A percentile compares a stretch with the other conserved stretches of the same genome.
Evolutionary conservation across 2,113 vertebrate genomes (phyloP).

Genomic region (Pollimyrus isidori): DNA sequence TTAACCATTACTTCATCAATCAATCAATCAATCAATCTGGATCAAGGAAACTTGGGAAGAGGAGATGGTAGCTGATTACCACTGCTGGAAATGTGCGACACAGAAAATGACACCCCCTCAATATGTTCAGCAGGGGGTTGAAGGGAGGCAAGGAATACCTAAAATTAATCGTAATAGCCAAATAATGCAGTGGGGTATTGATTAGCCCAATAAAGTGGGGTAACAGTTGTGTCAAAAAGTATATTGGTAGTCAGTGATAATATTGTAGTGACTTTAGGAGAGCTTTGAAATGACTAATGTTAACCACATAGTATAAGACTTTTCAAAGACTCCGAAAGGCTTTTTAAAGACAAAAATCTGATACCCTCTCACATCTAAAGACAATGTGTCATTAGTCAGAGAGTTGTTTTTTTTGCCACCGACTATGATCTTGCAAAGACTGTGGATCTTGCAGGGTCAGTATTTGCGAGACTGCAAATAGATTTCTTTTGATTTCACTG

Average conservation of each 20-base stretch:
- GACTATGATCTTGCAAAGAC: background rate
- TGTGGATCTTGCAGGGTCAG: background rate
- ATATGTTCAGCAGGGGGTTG: too few species aligned
- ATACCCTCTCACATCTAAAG: background rate
- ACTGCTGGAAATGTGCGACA: too few species aligned
- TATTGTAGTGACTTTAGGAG: background rate
- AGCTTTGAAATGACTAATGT: background rate
- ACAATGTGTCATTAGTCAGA: background rate
- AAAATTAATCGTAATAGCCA: background rate
- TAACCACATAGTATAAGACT: background rate
- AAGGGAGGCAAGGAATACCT: too few species aligned
- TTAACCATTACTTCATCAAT: background rate
- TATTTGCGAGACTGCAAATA: background rate
- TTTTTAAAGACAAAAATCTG: background rate
- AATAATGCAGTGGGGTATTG: background rate
- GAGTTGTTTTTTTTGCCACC: background rate
- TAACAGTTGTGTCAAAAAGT: background rate
- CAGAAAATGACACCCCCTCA: too few species aligned
- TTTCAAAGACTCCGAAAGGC: background rate
- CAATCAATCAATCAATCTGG: background rate
- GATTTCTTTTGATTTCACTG: background rate
- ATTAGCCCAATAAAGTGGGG: background rate
- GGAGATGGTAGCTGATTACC: too few species aligned
- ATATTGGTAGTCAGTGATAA: background rate
- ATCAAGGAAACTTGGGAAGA: too few species aligned